These are phyloP conservation scores for Julus scanicus DNA, from an alignment of 2,888 invertebrate species.

Conservation along the genomic window DNA sequence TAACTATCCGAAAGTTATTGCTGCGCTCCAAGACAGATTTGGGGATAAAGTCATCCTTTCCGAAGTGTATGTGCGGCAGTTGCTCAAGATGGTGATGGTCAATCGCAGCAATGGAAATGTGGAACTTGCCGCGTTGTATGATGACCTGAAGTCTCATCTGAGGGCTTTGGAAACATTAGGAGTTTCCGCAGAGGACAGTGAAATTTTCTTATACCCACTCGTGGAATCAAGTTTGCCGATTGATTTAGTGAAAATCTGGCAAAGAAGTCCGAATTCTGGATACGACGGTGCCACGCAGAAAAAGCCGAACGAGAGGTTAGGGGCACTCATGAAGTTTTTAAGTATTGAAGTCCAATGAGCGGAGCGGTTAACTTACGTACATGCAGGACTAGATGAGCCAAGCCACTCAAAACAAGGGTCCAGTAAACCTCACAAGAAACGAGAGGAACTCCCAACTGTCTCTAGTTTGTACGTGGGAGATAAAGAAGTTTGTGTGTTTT, in stretches of 20 bases:
- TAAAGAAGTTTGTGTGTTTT: not conserved
- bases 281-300: not conserved
- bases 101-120: not conserved
- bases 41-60: not conserved
- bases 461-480: not conserved
- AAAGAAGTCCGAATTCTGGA: not conserved
- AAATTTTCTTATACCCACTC: not conserved
- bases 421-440: not conserved
- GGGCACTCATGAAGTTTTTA: not conserved
- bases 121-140: not conserved
- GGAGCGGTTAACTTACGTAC: not conserved
- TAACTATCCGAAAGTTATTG: slow-evolving; percentile 53
- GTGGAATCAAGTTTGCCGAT: not conserved
- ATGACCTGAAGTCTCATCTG: not conserved
- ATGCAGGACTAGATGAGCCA: not conserved
- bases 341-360: not conserved
- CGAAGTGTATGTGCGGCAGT: not conserved
- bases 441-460: not conserved
- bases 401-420: too few relatives aligned
- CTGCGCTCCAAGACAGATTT: not conserved
- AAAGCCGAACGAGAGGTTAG: not conserved
- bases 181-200: not conserved
- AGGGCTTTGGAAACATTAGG: not conserved
- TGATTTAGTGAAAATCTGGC: not conserved
- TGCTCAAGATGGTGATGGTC: not conserved